Base-by-base conservation (phyloP, 2,888 invertebrate species). In the Octonoba sinensis region DNA sequence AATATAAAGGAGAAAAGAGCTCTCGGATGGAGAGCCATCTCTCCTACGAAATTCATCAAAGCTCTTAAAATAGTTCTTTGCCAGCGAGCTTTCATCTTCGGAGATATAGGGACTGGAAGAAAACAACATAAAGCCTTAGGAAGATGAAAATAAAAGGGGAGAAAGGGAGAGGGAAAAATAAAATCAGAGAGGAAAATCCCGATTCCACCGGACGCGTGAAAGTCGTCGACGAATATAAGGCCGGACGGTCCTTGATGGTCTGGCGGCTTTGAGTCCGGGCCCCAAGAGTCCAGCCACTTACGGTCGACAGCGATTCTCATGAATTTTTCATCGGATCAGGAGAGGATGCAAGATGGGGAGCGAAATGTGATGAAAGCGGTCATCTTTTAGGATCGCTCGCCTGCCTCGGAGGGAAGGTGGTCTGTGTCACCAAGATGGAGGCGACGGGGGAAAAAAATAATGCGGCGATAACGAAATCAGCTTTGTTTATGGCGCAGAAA, bases 301-400 rank as follows among this genome's bases (percentile, higher is more conserved):
- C 73, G 73, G 76, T 73, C 79, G 73, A 81, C 79, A 81, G 74
- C 79, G 79, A 81, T 69, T 74, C 79, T 81, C 79, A 81, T 81
- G 79, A 81, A 81, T 81, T 81, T 81, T 81, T 81, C 79, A 81
- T 81, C 73, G 79, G 79, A 81, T 81, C 79, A 64, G 69, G 47
- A 64, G 22, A 66, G 51, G 65, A 47, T 46, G 60, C 47, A 47
- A 44, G 60, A 54, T 69, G 24, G 56, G 64, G n/a, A 20, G 56
- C 24, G 54, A 22, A 60, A 77, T 70, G 76, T 77, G 76, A 81
- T 81, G 79, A 81, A 81, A 81, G 73, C 73, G 79, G 79, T 81
- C 79, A 81, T 81, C 79, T 81, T 73, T 81, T 81, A 81, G 79
- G 69, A 67, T 73, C 79, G 66, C 67, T 8, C 36, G 62, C 46